These are phyloP conservation scores for Elmis aenea DNA, from an alignment of 2,888 invertebrate species.

Conservation along the genomic window DNA sequence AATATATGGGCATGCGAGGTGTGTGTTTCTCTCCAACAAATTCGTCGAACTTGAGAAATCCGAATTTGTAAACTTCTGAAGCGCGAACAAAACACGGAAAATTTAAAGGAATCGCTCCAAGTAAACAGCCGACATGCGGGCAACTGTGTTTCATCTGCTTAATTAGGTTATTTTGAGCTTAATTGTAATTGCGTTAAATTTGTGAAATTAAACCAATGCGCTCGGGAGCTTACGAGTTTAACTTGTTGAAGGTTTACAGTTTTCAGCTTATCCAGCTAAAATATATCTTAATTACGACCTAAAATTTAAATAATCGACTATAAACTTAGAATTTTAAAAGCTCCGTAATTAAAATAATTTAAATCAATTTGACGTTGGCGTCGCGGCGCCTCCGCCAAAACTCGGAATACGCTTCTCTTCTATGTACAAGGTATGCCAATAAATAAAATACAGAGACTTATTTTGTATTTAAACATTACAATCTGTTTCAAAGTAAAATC, in stretches of 20 bases:
- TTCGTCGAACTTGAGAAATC: conserved; percentile 25
- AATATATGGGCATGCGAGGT: conserved; percentile 28
- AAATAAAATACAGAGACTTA: too few species aligned
- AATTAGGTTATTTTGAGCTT: conserved; percentile 34
- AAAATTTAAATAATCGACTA: conserved; percentile 24
- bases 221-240: conserved; percentile 24
- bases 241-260: conserved; percentile 30
- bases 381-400: conserved; percentile 11
- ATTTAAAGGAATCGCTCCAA: conserved; percentile 15
- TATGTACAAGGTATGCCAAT: too few species aligned
- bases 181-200: conserved; percentile 37
- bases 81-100: conserved; percentile 22
- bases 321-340: conserved; percentile 12
- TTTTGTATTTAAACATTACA: too few species aligned
- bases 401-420: too few species aligned
- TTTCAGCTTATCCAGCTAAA: conserved; percentile 22
- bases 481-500: too few species aligned
- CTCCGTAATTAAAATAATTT: conserved; percentile 15
- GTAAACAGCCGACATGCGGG: conserved; percentile 31
- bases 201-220: conserved; percentile 32
- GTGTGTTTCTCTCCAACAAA: conserved; percentile 13
- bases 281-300: conserved; percentile 28
- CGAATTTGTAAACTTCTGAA: conserved; percentile 21
- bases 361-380: conserved; percentile 13
- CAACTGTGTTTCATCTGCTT: conserved; percentile 32